phyloP scores from a whole-genome alignment of 2,888 invertebrate genomes.

The Elegia similella region DNA sequence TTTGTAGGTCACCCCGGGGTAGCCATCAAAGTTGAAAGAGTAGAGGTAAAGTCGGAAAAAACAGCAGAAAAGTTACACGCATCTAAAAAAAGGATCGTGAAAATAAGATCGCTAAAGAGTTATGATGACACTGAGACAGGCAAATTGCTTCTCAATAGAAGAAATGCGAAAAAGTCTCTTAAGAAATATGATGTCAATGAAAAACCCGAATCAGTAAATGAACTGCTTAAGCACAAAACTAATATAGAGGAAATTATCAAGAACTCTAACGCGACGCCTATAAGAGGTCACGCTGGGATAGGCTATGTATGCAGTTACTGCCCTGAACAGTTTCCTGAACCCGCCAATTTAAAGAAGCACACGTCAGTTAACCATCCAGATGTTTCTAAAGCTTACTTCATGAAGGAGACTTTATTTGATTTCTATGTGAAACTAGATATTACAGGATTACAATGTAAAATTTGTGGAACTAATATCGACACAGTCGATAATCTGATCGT shows the following conservation, averaged over 20 bases:
- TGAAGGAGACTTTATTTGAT: conserved; percentile 26
- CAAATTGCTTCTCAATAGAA: neutral
- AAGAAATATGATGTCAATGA: neutral
- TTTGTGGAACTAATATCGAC: conserved; percentile 34
- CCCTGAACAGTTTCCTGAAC: conserved; percentile 35
- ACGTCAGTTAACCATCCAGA: conserved; percentile 35
- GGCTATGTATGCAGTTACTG: conserved; percentile 52
- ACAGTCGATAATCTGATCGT: conserved; percentile 37
- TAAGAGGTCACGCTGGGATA: conserved; percentile 37
- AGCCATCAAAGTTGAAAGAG: neutral
- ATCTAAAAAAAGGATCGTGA: neutral
- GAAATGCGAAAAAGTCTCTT: neutral
- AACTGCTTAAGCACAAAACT: conserved; percentile 25
- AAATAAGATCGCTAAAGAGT: neutral
- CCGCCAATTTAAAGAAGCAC: conserved; percentile 46
- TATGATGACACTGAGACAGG: neutral
- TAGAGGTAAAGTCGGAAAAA: neutral
- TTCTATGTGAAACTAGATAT: conserved; percentile 18
- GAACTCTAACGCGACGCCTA: conserved; percentile 50
- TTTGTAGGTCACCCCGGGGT: conserved; percentile 6
- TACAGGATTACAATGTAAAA: conserved; percentile 23
- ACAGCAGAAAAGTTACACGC: neutral
- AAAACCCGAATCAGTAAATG: neutral
- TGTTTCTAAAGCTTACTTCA: conserved; percentile 32
- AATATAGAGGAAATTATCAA: conserved; percentile 41